Base-by-base conservation (phyloP, 2,888 invertebrate genomes). In the Agonum fuliginosum region DNA sequence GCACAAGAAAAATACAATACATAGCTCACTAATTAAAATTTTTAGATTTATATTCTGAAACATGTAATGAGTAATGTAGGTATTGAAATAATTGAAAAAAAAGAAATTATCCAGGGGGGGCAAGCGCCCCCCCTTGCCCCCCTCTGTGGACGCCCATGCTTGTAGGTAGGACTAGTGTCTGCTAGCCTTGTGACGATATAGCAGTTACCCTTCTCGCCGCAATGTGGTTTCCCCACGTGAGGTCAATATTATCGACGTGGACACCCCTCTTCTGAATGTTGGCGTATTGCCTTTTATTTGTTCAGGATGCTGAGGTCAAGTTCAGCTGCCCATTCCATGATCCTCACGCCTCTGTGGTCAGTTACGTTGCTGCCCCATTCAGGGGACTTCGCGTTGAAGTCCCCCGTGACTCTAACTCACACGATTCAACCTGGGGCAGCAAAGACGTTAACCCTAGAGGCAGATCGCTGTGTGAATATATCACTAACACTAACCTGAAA, bases 291-390 rank as follows among this genome's bases (percentile, higher is more conserved):
- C 78, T n/a, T 34, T n/a, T n/a, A n/a, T n/a, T n/a, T 34, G 48
- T 80, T 81, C 3, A 30, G 27, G 8, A 78, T 62, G 5, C 24
- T 20, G 34, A 78, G 27, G 34, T 72, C 69, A 1, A 74, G 62
- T 10, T 54, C 14, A 3, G 80, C 74, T 27, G 80, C 76, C 80
- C 78, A 80, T 27, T 80, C 80, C 1, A 78, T 46, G n/a, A 79
- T 2, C 4, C 65, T 30, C 20, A 69, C 54, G 0, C 80, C 80
- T 46, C 80, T 54, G 6, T 71, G 12, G 46, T 79, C 78, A 1
- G 78, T 41, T n/a, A 17, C 12, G 10, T 17, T 12, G 4, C 78
- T 62, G 6, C 78, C 78, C 79, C 79, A 79, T 34, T 37, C 37
- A 1, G 69, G 27, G 12, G 78, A 72, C 54, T 79, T 79, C 2